phyloP scores from a whole-genome alignment of 1,140 invertebrate genomes.

The Drosophila obscura region DNA sequence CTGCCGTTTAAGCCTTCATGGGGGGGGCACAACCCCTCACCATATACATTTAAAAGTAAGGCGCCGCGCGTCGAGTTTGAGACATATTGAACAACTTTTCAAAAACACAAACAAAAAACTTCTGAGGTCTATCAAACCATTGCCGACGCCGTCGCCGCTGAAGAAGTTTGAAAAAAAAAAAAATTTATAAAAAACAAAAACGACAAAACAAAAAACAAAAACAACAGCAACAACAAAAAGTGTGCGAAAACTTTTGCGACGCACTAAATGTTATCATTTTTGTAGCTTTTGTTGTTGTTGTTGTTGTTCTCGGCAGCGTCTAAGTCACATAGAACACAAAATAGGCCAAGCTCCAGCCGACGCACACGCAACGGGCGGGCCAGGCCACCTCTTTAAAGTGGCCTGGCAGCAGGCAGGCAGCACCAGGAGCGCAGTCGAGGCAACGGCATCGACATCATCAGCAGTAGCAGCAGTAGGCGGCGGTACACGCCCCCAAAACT shows the following conservation, averaged over 20 bases:
- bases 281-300: slow-evolving; percentile 24
- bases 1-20: neutral
- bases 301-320: slow-evolving; percentile 50
- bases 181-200: slow-evolving; percentile 40
- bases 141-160: slow-evolving; percentile 19
- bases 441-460: no score
- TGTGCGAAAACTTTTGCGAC: slow-evolving; percentile 74
- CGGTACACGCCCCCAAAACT: slow-evolving; percentile 15
- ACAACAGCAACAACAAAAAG: slow-evolving; percentile 44
- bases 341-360: slow-evolving; percentile 1
- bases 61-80: slow-evolving; percentile 11
- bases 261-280: slow-evolving; percentile 77
- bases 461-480: neutral
- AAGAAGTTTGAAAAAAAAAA: slow-evolving; percentile 62
- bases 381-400: no score
- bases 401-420: no score
- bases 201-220: slow-evolving; percentile 22
- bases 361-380: neutral
- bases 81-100: slow-evolving; percentile 57
- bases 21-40: neutral
- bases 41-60: slow-evolving; percentile 8
- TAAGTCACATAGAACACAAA: slow-evolving; percentile 53
- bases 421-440: no score
- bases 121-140: slow-evolving; percentile 66
- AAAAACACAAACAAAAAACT: slow-evolving; percentile 76